Conservation (phyloP, 1,140 invertebrate genomes). For the Tetramorium simillimum region DNA sequence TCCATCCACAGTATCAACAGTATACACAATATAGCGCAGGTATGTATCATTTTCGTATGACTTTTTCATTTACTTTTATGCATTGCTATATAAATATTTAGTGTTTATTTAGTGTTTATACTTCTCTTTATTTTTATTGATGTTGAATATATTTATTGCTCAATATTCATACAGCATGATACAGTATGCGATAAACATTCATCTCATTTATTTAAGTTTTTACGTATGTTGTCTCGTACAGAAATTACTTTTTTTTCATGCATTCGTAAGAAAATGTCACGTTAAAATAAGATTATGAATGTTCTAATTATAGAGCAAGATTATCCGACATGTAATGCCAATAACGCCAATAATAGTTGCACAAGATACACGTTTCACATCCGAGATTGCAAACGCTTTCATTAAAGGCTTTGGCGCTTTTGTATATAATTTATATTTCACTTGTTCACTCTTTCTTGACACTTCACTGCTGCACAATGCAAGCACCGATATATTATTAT, state of each 20-base stretch:
- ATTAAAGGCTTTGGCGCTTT: constrained; percentile 61
- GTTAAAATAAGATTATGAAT: neutral
- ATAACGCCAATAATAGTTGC: constrained; percentile 38
- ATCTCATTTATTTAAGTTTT: constrained; percentile 53
- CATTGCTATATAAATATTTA: constrained; percentile 70
- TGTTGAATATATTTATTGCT: constrained; percentile 25
- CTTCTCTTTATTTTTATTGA: constrained; percentile 42
- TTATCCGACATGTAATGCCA: constrained; percentile 17
- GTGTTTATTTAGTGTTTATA: constrained; percentile 55
- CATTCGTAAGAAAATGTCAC: neutral
- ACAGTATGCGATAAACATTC: constrained; percentile 45
- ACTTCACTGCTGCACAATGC: constrained; percentile 58
- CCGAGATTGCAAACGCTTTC: constrained; percentile 46
- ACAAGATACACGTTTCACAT: constrained; percentile 38
- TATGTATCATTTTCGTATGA: constrained; percentile 84
- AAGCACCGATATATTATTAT: neutral
- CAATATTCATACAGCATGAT: constrained; percentile 69
- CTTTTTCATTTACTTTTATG: constrained; percentile 13
- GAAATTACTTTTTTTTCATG: constrained; percentile 26
- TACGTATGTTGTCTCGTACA: constrained; percentile 40
- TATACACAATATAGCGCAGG: constrained; percentile 99
- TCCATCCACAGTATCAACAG: constrained; percentile 99
- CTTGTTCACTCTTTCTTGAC: constrained; percentile 16
- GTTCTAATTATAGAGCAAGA: constrained; percentile 47
- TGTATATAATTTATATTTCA: constrained; percentile 60